A percentile compares a stretch with the other conserved stretches of the same genome.
These are phyloP conservation scores for Atherix ibis DNA, from an alignment of 2,888 invertebrate species.

Conservation along the genomic window DNA sequence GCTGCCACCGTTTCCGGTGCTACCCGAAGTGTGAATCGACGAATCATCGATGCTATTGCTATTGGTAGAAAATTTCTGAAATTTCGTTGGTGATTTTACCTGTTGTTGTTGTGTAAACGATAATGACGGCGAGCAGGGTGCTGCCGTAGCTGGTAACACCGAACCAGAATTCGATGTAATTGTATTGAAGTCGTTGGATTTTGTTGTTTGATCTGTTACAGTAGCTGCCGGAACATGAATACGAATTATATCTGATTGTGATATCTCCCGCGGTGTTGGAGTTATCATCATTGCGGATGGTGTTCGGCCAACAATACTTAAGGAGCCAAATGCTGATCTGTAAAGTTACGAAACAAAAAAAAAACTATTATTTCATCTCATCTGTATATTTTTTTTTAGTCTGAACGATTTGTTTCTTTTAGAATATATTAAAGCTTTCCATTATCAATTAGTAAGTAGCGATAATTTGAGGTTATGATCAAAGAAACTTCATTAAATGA, in stretches of 20 bases:
- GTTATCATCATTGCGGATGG: slow-evolving; percentile 14
- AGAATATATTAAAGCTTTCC: too few relatives aligned
- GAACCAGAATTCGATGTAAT: not conserved
- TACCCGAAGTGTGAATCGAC: slow-evolving; percentile 3
- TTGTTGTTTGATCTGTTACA: slow-evolving; percentile 8
- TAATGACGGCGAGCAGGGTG: too few relatives aligned
- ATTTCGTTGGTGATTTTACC: slow-evolving; percentile 1
- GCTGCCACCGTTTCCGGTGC: slow-evolving; percentile 5
- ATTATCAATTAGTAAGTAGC: too few relatives aligned
- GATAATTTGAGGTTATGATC: too few relatives aligned
- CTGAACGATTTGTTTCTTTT: too few relatives aligned
- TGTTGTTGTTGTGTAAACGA: not conserved
- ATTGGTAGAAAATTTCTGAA: not conserved
- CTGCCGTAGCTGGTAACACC: not conserved
- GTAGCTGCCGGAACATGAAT: slow-evolving; percentile 15
- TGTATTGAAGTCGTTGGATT: slow-evolving; percentile 2
- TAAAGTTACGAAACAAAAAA: too few relatives aligned
- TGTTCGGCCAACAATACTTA: slow-evolving; percentile 13
- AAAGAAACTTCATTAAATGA: too few relatives aligned
- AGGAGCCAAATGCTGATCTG: slow-evolving; percentile 14
- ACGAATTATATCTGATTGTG: slow-evolving; percentile 15
- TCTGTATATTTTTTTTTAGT: too few relatives aligned
- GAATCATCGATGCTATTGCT: slow-evolving; percentile 6
- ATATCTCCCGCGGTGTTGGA: slow-evolving; percentile 15
- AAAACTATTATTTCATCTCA: too few relatives aligned